Conservation (phyloP, 2,888 invertebrate genomes). For the Campoplex nolae region DNA sequence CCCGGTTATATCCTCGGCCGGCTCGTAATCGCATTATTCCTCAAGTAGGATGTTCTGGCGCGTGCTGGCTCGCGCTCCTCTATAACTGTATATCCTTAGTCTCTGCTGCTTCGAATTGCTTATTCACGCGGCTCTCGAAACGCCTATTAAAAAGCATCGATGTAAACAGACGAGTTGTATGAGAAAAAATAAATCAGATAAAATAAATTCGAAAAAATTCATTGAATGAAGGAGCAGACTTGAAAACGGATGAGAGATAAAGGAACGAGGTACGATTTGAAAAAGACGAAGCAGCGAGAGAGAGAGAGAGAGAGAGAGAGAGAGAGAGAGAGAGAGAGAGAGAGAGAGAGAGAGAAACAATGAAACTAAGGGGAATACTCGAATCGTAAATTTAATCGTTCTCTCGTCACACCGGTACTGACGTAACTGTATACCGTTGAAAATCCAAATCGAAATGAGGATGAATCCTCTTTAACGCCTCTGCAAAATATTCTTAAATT, state of each 20-base stretch:
- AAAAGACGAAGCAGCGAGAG: background rate
- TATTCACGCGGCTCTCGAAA: slow-evolving; percentile 61
- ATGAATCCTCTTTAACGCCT: slow-evolving; percentile 25
- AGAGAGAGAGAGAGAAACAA: background rate
- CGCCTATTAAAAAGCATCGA: slow-evolving; percentile 57
- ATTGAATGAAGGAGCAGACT: background rate
- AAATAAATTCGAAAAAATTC: slow-evolving; percentile 2
- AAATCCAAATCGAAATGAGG: slow-evolving; percentile 33
- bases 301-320: background rate
- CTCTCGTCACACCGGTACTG: slow-evolving; percentile 46
- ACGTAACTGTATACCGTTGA: slow-evolving; percentile 53
- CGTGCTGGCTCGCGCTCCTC: slow-evolving; percentile 65
- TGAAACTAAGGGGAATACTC: background rate
- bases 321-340: too few species aligned
- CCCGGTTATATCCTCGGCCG: slow-evolving; percentile 2
- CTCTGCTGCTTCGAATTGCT: slow-evolving; percentile 38
- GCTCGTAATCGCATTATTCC: slow-evolving; percentile 60
- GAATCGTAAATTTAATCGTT: slow-evolving; percentile 39
- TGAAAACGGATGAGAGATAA: background rate
- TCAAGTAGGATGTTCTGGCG: slow-evolving; percentile 60
- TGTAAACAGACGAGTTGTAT: slow-evolving; percentile 34
- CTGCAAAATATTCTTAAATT: slow-evolving; percentile 21
- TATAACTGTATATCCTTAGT: slow-evolving; percentile 59
- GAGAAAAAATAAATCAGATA: background rate
- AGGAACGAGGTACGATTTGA: background rate